phyloP scores from a whole-genome alignment of 2,113 vertebrate species.

The Erythrolamprus reginae region DNA sequence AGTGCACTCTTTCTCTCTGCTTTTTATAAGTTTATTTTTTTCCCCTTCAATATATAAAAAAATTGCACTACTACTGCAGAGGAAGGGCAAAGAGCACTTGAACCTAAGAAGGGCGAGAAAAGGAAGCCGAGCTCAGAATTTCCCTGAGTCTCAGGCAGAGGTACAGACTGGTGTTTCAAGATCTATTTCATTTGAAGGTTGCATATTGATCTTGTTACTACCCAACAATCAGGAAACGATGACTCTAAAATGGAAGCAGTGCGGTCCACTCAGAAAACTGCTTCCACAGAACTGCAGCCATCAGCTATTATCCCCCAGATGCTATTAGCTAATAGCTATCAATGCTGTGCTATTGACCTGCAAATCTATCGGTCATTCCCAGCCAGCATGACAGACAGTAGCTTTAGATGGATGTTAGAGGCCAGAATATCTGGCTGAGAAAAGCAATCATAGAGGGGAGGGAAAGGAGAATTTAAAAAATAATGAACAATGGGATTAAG shows the following conservation, averaged over 20 bases:
- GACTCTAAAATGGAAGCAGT: neutral
- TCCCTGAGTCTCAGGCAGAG: neutral
- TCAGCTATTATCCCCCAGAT: neutral
- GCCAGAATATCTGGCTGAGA: neutral
- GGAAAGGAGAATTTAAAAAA: neutral
- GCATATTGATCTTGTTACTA: neutral
- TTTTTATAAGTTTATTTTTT: neutral
- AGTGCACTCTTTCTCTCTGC: too few relatives aligned
- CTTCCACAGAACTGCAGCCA: neutral
- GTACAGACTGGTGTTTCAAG: too few relatives aligned
- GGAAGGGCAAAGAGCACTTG: too few relatives aligned
- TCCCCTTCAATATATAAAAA: neutral
- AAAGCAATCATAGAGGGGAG: neutral
- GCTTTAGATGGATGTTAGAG: neutral
- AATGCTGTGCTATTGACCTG: neutral
- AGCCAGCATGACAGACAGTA: neutral
- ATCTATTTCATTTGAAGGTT: neutral
- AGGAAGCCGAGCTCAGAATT: neutral
- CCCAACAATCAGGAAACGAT: neutral
- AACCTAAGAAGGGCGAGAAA: neutral
- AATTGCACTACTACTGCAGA: neutral
- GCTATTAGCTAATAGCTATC: neutral
- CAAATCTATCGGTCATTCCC: neutral
- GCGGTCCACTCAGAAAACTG: neutral
- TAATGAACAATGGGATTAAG: neutral